Evolutionary conservation across 2,888 invertebrate genomes (phyloP), one percentile per base, ranked within the genome.

Genomic region (Corythucha ciliata): DNA sequence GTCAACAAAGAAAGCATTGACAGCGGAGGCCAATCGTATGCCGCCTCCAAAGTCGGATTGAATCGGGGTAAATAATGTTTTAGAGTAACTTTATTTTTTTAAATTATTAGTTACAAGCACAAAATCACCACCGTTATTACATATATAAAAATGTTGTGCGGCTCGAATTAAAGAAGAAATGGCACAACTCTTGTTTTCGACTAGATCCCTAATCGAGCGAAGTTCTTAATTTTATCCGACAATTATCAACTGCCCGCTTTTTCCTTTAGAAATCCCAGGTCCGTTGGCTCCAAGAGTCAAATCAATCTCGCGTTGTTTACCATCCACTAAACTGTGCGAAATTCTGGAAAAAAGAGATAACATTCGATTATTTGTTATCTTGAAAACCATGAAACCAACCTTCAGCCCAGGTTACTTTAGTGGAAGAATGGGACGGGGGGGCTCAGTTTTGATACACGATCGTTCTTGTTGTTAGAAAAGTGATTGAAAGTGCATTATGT

Each of bases 261-360:
- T 84, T 65, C 81, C 82, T 64, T 83, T 82, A 57, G 72, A 72
- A 60, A 91, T 85, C 61, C 78, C 76, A 59, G 79, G 64, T 7
- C 54, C 58, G 21, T 58, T 78, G 45, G 77, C 73, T 29, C 89
- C 89, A 52, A 78, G 77, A 62, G 77, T 81, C 57, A 91, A 81
- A 67, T 89, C 88, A 63, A 92, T 91, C 53, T 80, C 78, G 54
- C 89, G 89, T 62, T 81, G 78, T 68, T 89, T 91, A 56, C 90
- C 90, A 68, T 83, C 81, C 68, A 82, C 79, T 71, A 88, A 74
- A 64, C 83, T 80, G 68, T 91, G 90, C 37, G 82, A 81, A 68
- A 91, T 80, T 48, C 91, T 91, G 68, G 4, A 74, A 70, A 60
- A 57, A 57, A 57, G 57, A 40, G 8, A n/a, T 18, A 4, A 37